Evolutionary conservation across 2,113 vertebrate species (phyloP), one percentile per base, ranked within the genome.

Genomic region (Hippoglossus stenolepis): DNA sequence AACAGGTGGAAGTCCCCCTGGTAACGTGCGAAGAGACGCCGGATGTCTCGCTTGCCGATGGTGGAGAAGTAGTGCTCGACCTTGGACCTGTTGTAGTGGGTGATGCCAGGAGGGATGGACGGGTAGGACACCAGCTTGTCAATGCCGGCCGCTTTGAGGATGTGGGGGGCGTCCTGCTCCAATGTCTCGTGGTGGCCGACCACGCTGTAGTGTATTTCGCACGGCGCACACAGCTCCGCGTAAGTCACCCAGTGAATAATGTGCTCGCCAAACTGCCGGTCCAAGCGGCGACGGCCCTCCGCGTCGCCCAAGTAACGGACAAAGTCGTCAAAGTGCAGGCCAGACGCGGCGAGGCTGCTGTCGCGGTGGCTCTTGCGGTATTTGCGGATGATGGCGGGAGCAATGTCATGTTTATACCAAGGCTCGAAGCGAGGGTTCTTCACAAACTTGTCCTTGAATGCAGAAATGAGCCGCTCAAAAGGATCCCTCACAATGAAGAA

Each of bases 401-500:
- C 98, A 2, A 99, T 99, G 87, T 97, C 95, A 6, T 98, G 97
- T 85, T 97, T 95, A 90, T 99, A 99, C 98, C 98, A 99, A 0
- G 98, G 98, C 79, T 99, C 98, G 4, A 97, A 98, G 9, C 98
- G 96, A 1, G 98, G 98, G 69, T 99, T 99, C 84, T 97, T 95
- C 77, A 99, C 93, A 83, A 99, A 99, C 87, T 99, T 99, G 92
- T 99, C 98, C 87, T 98, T 99, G 91, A 98, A 99, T 0, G 98
- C 98, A 51, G 97, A 99, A 80, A 98, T 98, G 4, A 98, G 95
- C 21, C 98, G 96, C 89, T 99, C 98, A 10, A 99, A 99, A 4
- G 98, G 98, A 88, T 99, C 98, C 89, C 98, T 93, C 66, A 99
- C 98, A 2, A 99, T 99, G 85, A 99, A 95, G 90, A 99, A 99